These are phyloP conservation scores for Tetragonula clypearis DNA, from an alignment of 1,140 invertebrate genomes.

Conservation along the genomic window DNA sequence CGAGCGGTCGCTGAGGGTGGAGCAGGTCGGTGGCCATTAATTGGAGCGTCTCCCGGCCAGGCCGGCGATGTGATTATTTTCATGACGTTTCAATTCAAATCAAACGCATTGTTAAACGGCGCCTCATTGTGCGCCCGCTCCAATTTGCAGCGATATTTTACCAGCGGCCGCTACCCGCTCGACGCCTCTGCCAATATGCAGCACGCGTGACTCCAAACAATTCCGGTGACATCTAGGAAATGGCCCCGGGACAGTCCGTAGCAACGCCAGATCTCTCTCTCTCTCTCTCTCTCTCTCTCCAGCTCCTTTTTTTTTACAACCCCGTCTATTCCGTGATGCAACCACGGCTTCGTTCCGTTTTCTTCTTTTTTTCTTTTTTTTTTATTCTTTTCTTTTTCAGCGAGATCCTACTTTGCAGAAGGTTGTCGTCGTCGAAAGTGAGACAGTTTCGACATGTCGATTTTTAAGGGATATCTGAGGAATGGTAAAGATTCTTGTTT, in stretches of 20 bases:
- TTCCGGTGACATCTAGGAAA: conserved; percentile 42
- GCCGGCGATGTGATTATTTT: conserved; percentile 75
- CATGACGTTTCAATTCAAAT: conserved; percentile 77
- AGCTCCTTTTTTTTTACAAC: too few species aligned
- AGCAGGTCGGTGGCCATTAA: conserved; percentile 61
- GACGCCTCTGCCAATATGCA: conserved; percentile 34
- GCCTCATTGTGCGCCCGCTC: conserved; percentile 71
- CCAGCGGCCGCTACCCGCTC: conserved; percentile 32
- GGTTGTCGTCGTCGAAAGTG: too few species aligned
- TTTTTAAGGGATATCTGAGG: neutral
- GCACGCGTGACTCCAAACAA: conserved; percentile 34
- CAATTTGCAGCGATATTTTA: conserved; percentile 75
- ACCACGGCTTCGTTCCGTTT: neutral
- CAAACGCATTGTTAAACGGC: conserved; percentile 74
- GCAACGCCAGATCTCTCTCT: neutral
- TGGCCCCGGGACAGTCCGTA: conserved; percentile 9
- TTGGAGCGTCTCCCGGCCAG: conserved; percentile 59
- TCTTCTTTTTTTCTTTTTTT: neutral
- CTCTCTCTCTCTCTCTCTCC: too few species aligned
- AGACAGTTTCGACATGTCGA: neutral
- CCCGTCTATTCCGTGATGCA: neutral
- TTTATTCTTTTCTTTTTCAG: neutral
- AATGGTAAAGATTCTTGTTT: too few species aligned
- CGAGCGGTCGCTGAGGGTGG: neutral
- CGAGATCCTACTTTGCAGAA: too few species aligned